Evolutionary conservation across 2,797 vertebrate species (phyloP), one percentile per base, ranked within the genome.

Genomic region (Acanthornis magna): DNA sequence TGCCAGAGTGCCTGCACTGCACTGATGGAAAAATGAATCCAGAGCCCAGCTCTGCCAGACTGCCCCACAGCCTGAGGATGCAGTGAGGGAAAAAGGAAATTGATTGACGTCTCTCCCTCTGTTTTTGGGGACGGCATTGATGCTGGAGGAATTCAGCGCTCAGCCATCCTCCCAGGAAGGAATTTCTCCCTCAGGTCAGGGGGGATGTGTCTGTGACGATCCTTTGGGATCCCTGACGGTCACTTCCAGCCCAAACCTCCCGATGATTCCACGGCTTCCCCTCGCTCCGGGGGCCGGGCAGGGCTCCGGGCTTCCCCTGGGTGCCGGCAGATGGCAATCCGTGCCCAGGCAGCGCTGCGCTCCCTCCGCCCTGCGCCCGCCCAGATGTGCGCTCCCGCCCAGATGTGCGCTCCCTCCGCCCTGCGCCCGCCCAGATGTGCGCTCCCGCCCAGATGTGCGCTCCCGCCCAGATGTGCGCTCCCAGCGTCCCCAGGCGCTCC

Each of bases 251-350:
- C 45, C 63, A 5, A 17, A 1, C 4, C 29, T 22, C 38, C 6
- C 2, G 15, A 10, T 2, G 53, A 4, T 6, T 7, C 38, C 30
- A 1, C 1, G 22, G 12, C 4, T 32, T 17, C 27, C 9, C 43
- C 30, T 18, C 12, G 60, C 57, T 75, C 6, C 47, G 34, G 19
- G 42, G 36, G 32, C 32, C 4, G 7, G 8, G 51, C 63, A 23
- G 50, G 11, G 75, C 71, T 27, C 4, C 26, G 3, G 73, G 50
- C 30, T 48, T 68, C 74, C 66, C 66, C 40, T 2, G 30, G 2
- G 34, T 27, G 74, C 93, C 91, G 27, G 95, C 83, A 90, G 93
- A 43, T 78, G 93, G 91, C 93, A 85, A 47, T 10, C 62, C 67
- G 9, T 19, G 79, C 14, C 57, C 70, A 5, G 53, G 66, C 77